These are phyloP conservation scores for Hydroisotoma schaefferi DNA, from an alignment of 2,888 invertebrate genomes.

Conservation along the genomic window DNA sequence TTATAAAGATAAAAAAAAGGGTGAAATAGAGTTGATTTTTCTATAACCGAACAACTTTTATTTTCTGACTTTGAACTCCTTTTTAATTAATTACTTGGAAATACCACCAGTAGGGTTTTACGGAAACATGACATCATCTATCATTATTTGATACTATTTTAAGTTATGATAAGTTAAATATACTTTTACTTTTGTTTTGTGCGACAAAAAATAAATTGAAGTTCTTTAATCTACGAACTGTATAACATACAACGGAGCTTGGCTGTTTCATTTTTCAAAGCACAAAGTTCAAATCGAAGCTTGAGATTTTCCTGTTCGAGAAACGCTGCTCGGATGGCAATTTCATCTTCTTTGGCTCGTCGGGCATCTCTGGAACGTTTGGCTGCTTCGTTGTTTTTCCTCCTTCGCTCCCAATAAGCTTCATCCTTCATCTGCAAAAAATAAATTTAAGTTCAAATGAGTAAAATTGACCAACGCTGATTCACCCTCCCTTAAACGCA, in stretches of 20 bases:
- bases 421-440: slow-evolving; percentile 63
- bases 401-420: slow-evolving; percentile 79
- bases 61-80: too few relatives aligned
- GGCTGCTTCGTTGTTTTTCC: slow-evolving; percentile 92
- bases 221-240: slow-evolving; percentile 38
- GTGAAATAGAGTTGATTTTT: too few relatives aligned
- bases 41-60: too few relatives aligned
- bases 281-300: slow-evolving; percentile 65
- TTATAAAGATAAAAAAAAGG: too few relatives aligned
- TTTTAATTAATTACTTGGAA: too few relatives aligned
- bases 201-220: background rate
- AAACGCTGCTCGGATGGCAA: slow-evolving; percentile 81
- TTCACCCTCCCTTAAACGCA: too few relatives aligned
- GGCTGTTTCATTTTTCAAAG: slow-evolving; percentile 63
- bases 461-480: too few relatives aligned
- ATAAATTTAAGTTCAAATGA: too few relatives aligned
- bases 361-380: slow-evolving; percentile 88
- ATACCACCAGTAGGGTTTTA: too few relatives aligned
- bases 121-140: too few relatives aligned
- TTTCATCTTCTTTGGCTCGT: slow-evolving; percentile 84
- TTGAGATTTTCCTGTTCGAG: slow-evolving; percentile 83
- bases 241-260: slow-evolving; percentile 58
- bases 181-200: background rate
- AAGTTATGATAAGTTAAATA: background rate
- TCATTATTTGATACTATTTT: too few relatives aligned